Evolutionary conservation across 2,113 vertebrate species (phyloP).

Genomic region (Tragelaphus strepsiceros): DNA sequence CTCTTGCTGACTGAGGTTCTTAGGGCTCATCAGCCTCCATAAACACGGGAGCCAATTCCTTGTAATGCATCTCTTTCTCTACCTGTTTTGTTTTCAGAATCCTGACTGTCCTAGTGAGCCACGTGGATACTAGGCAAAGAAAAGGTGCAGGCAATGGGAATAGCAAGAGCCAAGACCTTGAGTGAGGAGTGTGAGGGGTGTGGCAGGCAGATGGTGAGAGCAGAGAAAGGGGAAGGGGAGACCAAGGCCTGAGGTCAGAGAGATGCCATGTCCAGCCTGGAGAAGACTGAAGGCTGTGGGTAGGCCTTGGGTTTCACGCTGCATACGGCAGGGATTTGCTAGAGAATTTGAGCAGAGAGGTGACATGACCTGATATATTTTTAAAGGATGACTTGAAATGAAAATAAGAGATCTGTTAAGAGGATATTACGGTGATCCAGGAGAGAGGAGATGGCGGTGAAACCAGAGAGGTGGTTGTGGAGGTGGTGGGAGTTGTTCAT

Average conservation of each 20-base stretch:
- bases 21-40: not conserved
- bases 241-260: not conserved
- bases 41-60: not conserved
- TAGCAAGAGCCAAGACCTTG: not conserved
- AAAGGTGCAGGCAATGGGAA: not conserved
- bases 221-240: no score
- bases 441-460: not conserved
- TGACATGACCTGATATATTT: not conserved
- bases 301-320: not conserved
- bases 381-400: not conserved
- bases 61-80: not conserved
- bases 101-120: not conserved
- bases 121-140: not conserved
- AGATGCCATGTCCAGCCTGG: rapidly evolving
- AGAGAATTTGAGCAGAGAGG: not conserved
- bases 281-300: not conserved
- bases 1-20: not conserved
- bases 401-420: not conserved
- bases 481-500: not conserved
- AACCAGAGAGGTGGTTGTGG: not conserved
- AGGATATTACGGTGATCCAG: not conserved
- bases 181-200: not conserved
- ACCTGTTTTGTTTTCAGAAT: not conserved
- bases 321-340: rapidly evolving
- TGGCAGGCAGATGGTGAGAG: not conserved